A percentile compares a stretch with the other conserved stretches of the same genome.
Evolutionary conservation across 2,888 invertebrate genomes (phyloP).

Genomic region (Tipula confusa): DNA sequence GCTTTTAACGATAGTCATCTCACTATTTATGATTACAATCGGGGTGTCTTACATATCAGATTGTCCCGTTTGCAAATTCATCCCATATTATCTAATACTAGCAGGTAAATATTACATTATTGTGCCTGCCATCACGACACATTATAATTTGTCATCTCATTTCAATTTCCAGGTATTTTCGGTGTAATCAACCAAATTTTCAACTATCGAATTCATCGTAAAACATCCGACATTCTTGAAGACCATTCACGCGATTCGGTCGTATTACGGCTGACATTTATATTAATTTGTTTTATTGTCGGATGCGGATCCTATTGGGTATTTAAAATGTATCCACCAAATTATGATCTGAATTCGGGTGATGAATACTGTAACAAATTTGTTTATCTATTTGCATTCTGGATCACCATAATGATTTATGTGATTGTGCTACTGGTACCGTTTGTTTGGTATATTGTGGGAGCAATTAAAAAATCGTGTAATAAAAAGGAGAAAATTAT

Average conservation of each 20-base stretch:
- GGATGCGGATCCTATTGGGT: constrained; percentile 26
- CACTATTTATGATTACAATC: constrained; percentile 3
- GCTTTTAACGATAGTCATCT: neutral
- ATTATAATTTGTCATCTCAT: neutral
- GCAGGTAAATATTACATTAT: neutral
- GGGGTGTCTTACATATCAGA: neutral
- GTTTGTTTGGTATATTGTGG: neutral
- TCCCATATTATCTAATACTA: constrained; percentile 7
- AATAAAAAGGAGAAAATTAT: neutral
- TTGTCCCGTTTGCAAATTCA: neutral
- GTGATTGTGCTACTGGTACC: neutral
- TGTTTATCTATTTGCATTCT: constrained; percentile 28
- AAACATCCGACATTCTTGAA: neutral
- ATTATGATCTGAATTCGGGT: neutral
- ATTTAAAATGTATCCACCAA: constrained; percentile 6
- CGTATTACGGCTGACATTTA: neutral
- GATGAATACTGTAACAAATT: constrained; percentile 21
- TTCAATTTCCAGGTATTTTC: neutral
- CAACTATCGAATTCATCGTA: constrained; percentile 26
- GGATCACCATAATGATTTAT: constrained; percentile 26
- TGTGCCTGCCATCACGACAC: neutral
- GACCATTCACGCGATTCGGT: constrained; percentile 16
- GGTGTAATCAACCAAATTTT: neutral
- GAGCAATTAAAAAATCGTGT: neutral
- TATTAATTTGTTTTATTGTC: neutral